A percentile compares a stretch with the other conserved stretches of the same genome.
phyloP scores from a whole-genome alignment of 2,113 vertebrate genomes.

The Eolophus roseicapilla region DNA sequence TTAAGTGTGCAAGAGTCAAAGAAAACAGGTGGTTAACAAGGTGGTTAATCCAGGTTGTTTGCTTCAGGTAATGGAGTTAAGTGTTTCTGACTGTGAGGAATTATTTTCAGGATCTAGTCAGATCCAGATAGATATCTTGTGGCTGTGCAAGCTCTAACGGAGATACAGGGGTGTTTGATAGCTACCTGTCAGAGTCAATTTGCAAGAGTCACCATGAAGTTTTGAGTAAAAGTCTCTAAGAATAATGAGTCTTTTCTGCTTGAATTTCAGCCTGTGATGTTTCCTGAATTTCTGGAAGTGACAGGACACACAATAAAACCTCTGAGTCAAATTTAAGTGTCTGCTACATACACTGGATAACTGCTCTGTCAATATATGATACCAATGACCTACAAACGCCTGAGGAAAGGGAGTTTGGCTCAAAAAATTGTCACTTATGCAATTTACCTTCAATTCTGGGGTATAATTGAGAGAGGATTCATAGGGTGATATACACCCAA shows the following conservation, averaged over 20 bases:
- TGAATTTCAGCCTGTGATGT: slow-evolving; percentile 21
- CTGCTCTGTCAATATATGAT: neutral
- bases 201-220: slow-evolving; percentile 32
- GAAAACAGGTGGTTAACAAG: slow-evolving; percentile 61
- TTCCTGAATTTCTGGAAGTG: neutral
- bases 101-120: slow-evolving; percentile 52
- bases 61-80: slow-evolving; percentile 57
- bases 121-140: slow-evolving; percentile 36
- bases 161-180: slow-evolving; percentile 26
- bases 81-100: slow-evolving; percentile 54
- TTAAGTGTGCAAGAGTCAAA: slow-evolving; percentile 44
- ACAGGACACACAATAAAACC: neutral
- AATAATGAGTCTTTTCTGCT: slow-evolving; percentile 41
- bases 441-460: neutral
- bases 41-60: slow-evolving; percentile 60
- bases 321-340: neutral
- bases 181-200: slow-evolving; percentile 38
- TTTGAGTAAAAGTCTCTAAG: slow-evolving; percentile 4
- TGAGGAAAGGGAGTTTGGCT: neutral
- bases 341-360: neutral
- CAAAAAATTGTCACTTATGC: neutral
- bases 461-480: neutral
- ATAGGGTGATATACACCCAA: neutral
- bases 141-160: neutral
- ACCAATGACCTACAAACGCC: neutral